Conservation (phyloP, 2,888 invertebrate species). For the Drosophila testacea region DNA sequence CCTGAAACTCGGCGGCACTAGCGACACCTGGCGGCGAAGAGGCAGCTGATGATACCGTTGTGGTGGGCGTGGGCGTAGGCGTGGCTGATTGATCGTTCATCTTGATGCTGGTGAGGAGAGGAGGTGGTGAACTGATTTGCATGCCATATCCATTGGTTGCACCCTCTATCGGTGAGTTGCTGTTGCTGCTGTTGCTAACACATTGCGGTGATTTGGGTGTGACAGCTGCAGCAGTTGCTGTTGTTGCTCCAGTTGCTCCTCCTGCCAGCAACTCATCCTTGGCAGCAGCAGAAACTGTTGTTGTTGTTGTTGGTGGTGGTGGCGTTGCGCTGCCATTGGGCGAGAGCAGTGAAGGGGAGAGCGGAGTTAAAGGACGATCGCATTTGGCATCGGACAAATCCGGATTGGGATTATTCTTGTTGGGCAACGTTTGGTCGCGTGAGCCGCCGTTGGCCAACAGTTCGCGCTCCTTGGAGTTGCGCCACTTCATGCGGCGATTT, state of each 20-base stretch:
- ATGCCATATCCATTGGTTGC: conserved; percentile 62
- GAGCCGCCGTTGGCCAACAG: conserved; percentile 96
- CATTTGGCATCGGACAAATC: conserved; percentile 96
- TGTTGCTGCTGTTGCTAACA: conserved; percentile 52
- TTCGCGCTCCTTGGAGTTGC: conserved; percentile 98
- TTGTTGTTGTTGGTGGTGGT: conserved; percentile 45
- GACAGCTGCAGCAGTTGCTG: conserved; percentile 39
- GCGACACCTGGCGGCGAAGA: conserved; percentile 73
- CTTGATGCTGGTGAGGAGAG: conserved; percentile 74
- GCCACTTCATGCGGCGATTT: conserved; percentile 99
- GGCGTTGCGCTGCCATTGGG: conserved; percentile 70
- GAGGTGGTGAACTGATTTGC: conserved; percentile 82
- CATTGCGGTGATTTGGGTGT: conserved; percentile 74
- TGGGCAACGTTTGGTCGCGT: conserved; percentile 97
- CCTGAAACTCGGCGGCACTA: conserved; percentile 80
- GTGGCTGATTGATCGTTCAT: conserved; percentile 76
- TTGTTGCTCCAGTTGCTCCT: conserved; percentile 20
- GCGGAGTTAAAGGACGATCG: conserved; percentile 89
- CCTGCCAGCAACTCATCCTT: conserved; percentile 44
- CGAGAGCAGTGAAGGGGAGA: conserved; percentile 81
- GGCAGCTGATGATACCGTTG: conserved; percentile 75
- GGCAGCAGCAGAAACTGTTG: conserved; percentile 7
- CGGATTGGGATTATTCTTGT: conserved; percentile 98
- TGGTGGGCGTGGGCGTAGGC: conserved; percentile 59
- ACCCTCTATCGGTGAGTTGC: conserved; percentile 63